These are phyloP conservation scores for Nymphalis c-album DNA, from an alignment of 2,888 invertebrate genomes.

Conservation along the genomic window DNA sequence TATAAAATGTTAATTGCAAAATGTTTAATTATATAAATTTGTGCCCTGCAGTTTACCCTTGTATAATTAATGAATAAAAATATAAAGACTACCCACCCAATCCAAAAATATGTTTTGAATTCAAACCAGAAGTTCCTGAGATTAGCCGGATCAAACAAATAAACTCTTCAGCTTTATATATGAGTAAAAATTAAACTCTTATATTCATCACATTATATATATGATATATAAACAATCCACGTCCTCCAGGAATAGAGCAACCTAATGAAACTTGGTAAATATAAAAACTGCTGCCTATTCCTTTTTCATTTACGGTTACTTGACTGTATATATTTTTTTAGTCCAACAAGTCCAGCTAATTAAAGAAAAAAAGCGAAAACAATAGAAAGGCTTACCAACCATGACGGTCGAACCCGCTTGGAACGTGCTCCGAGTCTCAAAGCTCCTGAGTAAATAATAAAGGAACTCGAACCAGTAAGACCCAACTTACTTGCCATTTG, in stretches of 20 bases:
- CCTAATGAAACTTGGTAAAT: background rate
- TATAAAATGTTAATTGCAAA: too few relatives aligned
- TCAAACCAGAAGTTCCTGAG: too few relatives aligned
- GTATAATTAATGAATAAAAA: too few relatives aligned
- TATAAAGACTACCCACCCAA: too few relatives aligned
- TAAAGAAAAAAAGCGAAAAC: conserved; percentile 58
- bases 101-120: too few relatives aligned
- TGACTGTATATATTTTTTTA: conserved; percentile 49
- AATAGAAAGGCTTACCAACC: conserved; percentile 51
- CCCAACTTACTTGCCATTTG: conserved; percentile 18
- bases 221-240: background rate
- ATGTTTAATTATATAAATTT: too few relatives aligned
- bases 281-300: conserved; percentile 17
- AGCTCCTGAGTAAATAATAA: conserved; percentile 51
- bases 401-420: conserved; percentile 47
- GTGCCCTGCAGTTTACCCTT: too few relatives aligned
- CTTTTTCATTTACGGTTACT: conserved; percentile 39
- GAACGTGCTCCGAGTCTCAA: conserved; percentile 57
- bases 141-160: too few relatives aligned
- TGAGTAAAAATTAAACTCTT: too few relatives aligned
- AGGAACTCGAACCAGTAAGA: conserved; percentile 36
- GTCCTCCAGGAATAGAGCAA: background rate
- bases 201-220: background rate
- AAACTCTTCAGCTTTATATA: too few relatives aligned
- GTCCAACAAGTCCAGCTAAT: conserved; percentile 53